Percentiles rank a stretch among this genome's conserved stretches.
Conservation (phyloP, 2,888 invertebrate genomes). For the Leptinotarsa tumamoca region DNA sequence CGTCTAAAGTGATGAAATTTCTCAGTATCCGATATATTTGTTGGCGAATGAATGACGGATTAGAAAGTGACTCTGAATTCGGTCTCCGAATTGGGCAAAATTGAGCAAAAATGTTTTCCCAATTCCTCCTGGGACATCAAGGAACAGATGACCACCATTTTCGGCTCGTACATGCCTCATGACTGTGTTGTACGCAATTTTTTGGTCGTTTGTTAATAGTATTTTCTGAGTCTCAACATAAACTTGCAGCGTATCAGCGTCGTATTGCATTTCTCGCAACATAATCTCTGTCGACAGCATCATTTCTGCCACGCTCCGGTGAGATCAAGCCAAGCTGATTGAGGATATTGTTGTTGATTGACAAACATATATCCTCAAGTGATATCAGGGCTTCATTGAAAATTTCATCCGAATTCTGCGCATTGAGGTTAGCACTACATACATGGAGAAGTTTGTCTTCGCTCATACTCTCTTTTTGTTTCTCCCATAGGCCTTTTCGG, state of each 20-base stretch:
- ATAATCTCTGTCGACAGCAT: not conserved
- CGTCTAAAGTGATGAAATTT: too few relatives aligned
- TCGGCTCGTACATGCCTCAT: too few relatives aligned
- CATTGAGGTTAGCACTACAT: not conserved
- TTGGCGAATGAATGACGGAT: too few relatives aligned
- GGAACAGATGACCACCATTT: not conserved
- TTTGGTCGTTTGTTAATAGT: too few relatives aligned
- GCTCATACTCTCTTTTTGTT: conserved; percentile 51
- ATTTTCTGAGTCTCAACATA: too few relatives aligned
- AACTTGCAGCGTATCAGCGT: too few relatives aligned
- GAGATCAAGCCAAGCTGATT: too few relatives aligned
- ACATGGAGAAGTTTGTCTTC: conserved; percentile 41
- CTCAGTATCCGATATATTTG: too few relatives aligned
- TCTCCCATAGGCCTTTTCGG: conserved; percentile 50
- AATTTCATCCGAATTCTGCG: not conserved
- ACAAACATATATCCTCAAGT: not conserved
- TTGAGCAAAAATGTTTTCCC: conserved; percentile 57
- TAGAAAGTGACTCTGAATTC: too few relatives aligned
- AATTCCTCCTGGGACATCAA: conserved; percentile 26
- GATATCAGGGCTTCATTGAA: not conserved
- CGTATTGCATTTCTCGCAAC: not conserved
- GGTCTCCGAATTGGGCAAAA: conserved; percentile 32
- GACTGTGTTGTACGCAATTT: too few relatives aligned
- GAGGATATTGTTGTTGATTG: not conserved
- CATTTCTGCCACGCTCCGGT: not conserved